Base-by-base conservation (phyloP, 2,888 invertebrate genomes). In the Sinohyriopsis cumingii region DNA sequence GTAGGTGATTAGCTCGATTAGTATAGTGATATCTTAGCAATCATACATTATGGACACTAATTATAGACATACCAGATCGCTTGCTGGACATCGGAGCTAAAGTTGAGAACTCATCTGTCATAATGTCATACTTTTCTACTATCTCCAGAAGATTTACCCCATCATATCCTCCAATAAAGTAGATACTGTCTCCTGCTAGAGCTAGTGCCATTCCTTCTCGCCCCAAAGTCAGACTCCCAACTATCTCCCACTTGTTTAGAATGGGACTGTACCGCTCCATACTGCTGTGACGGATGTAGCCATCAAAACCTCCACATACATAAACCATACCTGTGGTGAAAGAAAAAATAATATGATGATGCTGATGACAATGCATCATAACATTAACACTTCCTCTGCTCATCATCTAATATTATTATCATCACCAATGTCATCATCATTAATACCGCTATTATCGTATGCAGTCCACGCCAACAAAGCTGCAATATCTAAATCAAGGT, bases 251-350 rank as follows among this genome's bases (percentile, higher is more conserved):
- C 71, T 87, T 82, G 76, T 89, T 88, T 12, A 82, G 79, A 28
- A 69, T 67, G 6, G 89, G 87, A 75, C 87, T 85, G 71, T 89
- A 89, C 25, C 86, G 80, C 75, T 89, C 89, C 84, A 89, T 85
- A 68, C 86, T 87, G 19, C 86, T 84, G 75, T 89, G 88, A 7
- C 89, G 80, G 20, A 84, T 82, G 63, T 86, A 84, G 19, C 89
- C 89, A 76, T 89, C 89, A 80, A 89, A 89, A 1, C 89, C 89
- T 22, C 89, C 89, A 81, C 88, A 88, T 33, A 89, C 88, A 78
- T 88, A 89, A 12, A 89, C 83, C 73, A 82, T 81, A 63, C 87
- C 89, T 89, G 79, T 1, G 73, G 73, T 53, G 20, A 56, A 19
- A 22, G 56, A n/a, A 63, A 5, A 63, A 56, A 4, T 61, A 61